Percentiles rank a stretch among this genome's conserved stretches.
These are phyloP conservation scores for Colletes latitarsis DNA, from an alignment of 1,140 invertebrate species.

Conservation along the genomic window DNA sequence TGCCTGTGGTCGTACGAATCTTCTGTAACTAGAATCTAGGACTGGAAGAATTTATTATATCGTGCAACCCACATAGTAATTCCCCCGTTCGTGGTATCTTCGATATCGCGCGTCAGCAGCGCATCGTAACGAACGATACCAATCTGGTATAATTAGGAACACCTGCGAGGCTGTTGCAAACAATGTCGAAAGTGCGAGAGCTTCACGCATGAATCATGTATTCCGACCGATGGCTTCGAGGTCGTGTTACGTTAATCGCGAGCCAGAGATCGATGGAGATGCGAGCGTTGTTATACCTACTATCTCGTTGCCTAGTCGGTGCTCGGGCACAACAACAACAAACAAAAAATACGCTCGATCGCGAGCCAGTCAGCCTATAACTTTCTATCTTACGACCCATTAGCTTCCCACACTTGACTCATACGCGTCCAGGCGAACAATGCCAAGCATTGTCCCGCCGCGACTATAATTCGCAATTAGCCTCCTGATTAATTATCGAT, in stretches of 20 bases:
- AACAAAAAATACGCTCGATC: constrained; percentile 11
- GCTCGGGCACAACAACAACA: neutral
- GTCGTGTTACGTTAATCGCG: constrained; percentile 61
- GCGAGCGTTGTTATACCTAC: constrained; percentile 13
- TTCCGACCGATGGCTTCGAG: constrained; percentile 51
- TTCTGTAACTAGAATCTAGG: too few species aligned
- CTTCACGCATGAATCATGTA: constrained; percentile 64
- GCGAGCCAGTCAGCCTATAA: constrained; percentile 65
- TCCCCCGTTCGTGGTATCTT: too few species aligned
- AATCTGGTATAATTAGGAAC: constrained; percentile 61
- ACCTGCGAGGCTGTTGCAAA: constrained; percentile 57
- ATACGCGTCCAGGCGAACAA: constrained; percentile 52
- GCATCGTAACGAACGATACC: constrained; percentile 54
- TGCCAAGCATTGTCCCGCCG: constrained; percentile 73
- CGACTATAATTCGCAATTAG: constrained; percentile 78
- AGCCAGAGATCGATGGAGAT: constrained; percentile 57
- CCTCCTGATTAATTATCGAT: constrained; percentile 79
- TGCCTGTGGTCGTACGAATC: too few species aligned
- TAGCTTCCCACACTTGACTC: constrained; percentile 76
- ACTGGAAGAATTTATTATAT: too few species aligned
- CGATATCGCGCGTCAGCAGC: too few species aligned
- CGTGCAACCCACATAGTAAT: too few species aligned
- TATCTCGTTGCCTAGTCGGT: constrained; percentile 42
- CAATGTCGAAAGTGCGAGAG: constrained; percentile 67
- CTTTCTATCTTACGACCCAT: constrained; percentile 73